Evolutionary conservation across 2,888 invertebrate species (phyloP).

Genomic region (Poecilus cupreus): DNA sequence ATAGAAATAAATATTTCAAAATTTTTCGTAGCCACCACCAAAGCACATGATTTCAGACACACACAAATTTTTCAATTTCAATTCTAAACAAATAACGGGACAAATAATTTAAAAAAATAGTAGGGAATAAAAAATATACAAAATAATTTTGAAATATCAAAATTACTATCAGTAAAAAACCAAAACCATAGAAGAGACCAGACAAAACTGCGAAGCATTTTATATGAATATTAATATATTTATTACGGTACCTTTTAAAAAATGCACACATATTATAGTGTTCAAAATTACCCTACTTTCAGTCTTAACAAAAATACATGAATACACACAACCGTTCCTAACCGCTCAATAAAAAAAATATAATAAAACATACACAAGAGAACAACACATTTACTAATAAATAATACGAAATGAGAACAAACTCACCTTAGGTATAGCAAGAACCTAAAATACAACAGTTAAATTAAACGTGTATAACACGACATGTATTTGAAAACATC

Average conservation of each 20-base stretch:
- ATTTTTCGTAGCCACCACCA: too few relatives aligned
- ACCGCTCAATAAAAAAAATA: not conserved
- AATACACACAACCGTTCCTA: slow-evolving; percentile 7
- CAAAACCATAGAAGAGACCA: not conserved
- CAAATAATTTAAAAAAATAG: not conserved
- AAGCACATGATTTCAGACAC: too few relatives aligned
- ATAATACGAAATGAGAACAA: slow-evolving; percentile 12
- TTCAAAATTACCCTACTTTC: slow-evolving; percentile 41
- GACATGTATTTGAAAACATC: slow-evolving; percentile 58
- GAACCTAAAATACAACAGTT: slow-evolving; percentile 15
- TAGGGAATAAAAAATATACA: not conserved
- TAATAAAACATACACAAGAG: not conserved
- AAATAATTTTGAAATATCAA: not conserved
- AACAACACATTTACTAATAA: slow-evolving; percentile 22
- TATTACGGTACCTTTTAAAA: slow-evolving; percentile 38
- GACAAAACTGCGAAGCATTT: not conserved
- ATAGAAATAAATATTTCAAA: too few relatives aligned
- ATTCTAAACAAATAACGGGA: too few relatives aligned
- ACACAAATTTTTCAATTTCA: too few relatives aligned
- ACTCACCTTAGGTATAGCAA: slow-evolving; percentile 31
- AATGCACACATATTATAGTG: slow-evolving; percentile 48
- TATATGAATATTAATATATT: slow-evolving; percentile 45
- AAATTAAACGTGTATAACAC: slow-evolving; percentile 49
- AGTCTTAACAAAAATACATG: slow-evolving; percentile 47
- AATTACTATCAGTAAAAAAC: not conserved